Evolutionary conservation across 2,797 vertebrate species (phyloP).

Genomic region (Arrhamphus sclerolepis): DNA sequence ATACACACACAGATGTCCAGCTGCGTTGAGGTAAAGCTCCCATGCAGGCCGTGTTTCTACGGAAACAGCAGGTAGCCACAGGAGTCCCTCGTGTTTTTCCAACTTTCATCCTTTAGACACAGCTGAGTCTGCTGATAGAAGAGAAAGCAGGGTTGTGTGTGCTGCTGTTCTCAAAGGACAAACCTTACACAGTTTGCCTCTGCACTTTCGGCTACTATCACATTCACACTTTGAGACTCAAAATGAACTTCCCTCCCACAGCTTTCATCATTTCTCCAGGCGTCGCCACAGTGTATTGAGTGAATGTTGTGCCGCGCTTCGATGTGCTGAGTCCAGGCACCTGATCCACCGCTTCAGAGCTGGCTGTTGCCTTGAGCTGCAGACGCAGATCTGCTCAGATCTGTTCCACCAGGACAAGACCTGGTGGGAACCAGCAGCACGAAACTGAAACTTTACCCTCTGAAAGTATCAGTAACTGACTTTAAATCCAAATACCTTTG

Average conservation of each 20-base stretch:
- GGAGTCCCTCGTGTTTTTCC: constrained; percentile 68
- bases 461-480: neutral
- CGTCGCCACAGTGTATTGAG: constrained; percentile 20
- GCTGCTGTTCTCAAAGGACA: constrained; percentile 47
- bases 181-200: constrained; percentile 36
- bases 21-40: constrained; percentile 58
- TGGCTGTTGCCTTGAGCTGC: constrained; percentile 22
- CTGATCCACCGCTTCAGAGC: constrained; percentile 39
- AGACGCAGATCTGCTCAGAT: constrained; percentile 34
- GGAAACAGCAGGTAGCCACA: constrained; percentile 74
- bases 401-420: constrained; percentile 4
- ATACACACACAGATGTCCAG: constrained; percentile 38
- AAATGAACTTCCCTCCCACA: constrained; percentile 41
- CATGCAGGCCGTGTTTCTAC: constrained; percentile 71
- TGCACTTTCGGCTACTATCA: constrained; percentile 37
- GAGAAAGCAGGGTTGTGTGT: constrained; percentile 31
- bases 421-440: constrained; percentile 19
- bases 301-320: constrained; percentile 13
- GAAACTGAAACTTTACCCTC: too few relatives aligned
- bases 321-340: constrained; percentile 34
- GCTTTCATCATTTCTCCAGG: constrained; percentile 40
- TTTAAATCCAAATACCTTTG: neutral
- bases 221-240: constrained; percentile 45
- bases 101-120: constrained; percentile 65
- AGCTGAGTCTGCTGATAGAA: constrained; percentile 73